phyloP scores from a whole-genome alignment of 2,888 invertebrate genomes.

The Platycheirus albimanus region DNA sequence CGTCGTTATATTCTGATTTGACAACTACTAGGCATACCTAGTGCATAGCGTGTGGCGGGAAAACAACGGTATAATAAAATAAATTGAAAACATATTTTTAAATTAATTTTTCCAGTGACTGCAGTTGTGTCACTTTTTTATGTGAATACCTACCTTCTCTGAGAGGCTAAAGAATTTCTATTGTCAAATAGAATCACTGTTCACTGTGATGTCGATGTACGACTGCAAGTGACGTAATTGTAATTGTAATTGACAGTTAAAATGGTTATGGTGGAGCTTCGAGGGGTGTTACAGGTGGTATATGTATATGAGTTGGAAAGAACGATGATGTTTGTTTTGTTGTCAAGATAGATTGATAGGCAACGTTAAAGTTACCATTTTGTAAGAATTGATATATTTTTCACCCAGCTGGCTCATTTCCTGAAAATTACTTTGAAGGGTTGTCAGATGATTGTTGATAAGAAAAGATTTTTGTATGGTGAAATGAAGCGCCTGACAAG shows the following conservation, averaged over 20 bases:
- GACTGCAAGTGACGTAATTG: constrained; percentile 50
- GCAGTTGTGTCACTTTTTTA: constrained; percentile 3
- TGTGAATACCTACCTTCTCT: neutral
- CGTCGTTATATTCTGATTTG: constrained; percentile 19
- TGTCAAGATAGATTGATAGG: neutral
- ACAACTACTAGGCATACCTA: no score
- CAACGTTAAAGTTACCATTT: neutral
- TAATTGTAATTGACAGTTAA: constrained; percentile 55
- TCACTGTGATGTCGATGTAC: no score
- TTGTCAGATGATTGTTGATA: neutral
- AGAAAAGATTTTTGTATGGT: no score
- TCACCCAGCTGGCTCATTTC: constrained; percentile 6
- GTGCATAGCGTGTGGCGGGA: constrained; percentile 21
- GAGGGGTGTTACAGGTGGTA: neutral
- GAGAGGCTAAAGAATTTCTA: neutral
- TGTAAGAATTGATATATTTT: neutral
- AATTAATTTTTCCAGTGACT: constrained; percentile 2
- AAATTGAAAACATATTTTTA: constrained; percentile 4
- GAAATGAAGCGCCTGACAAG: neutral
- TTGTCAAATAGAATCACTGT: constrained; percentile 2
- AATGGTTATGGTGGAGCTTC: neutral
- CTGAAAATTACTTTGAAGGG: neutral
- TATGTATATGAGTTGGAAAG: neutral
- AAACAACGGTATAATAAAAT: constrained; percentile 8
- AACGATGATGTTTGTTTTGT: constrained; percentile 20